Conservation (phyloP, 2,797 vertebrate genomes). For the Synaphobranchus kaupii region DNA sequence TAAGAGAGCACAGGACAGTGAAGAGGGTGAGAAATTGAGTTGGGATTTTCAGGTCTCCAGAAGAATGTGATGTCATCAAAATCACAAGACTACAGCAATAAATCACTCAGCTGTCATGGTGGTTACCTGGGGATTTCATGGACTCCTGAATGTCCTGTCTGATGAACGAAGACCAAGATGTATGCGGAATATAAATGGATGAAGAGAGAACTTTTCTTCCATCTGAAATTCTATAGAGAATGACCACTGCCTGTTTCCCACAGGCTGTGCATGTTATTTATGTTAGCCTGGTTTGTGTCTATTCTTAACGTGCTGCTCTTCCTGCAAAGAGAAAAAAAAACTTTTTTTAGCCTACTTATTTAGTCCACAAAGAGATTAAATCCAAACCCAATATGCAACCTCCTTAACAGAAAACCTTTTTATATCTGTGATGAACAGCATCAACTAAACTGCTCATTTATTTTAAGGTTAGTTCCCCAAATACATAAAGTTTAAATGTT, state of each 20-base stretch:
- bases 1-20: not conserved
- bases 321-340: not conserved
- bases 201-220: not conserved
- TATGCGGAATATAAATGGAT: not conserved
- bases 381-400: not conserved
- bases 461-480: not conserved
- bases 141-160: not conserved
- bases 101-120: not conserved
- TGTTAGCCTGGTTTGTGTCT: not conserved
- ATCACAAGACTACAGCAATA: slow-evolving; percentile 8
- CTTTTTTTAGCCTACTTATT: not conserved
- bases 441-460: not conserved
- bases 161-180: not conserved
- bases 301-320: not conserved
- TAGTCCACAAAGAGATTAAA: not conserved
- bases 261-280: not conserved
- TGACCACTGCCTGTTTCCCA: not conserved
- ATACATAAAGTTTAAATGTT: not conserved
- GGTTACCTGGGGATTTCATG: not conserved
- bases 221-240: not conserved
- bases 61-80: not conserved
- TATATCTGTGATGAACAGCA: not conserved
- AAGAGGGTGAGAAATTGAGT: slow-evolving; percentile 5
- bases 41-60: slow-evolving; percentile 1
- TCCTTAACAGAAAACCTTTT: not conserved